Conservation (phyloP, 2,888 invertebrate genomes). For the Ariolimax columbianus region DNA sequence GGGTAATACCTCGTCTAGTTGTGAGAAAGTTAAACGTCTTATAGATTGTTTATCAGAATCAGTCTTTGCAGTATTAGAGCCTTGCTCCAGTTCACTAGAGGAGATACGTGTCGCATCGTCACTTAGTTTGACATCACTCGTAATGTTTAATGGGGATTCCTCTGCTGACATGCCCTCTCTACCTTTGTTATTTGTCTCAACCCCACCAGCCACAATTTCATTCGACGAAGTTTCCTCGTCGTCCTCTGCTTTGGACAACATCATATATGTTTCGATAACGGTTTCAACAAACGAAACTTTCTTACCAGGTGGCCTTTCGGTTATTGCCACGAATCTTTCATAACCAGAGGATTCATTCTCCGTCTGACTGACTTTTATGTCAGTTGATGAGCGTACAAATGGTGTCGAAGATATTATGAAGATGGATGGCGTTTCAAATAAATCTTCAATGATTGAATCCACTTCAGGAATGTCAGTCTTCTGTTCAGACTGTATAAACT, state of each 20-base stretch:
- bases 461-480: not conserved
- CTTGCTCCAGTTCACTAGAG: too few species aligned
- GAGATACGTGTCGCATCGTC: too few species aligned
- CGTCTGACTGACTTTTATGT: not conserved
- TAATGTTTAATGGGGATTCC: too few species aligned
- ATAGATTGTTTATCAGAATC: too few species aligned
- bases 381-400: not conserved
- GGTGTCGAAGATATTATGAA: not conserved
- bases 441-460: not conserved
- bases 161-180: too few species aligned
- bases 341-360: not conserved
- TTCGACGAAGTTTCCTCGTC: not conserved
- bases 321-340: not conserved
- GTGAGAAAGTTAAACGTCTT: too few species aligned
- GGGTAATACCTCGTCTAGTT: too few species aligned
- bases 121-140: too few species aligned
- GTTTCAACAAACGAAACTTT: conserved; percentile 10
- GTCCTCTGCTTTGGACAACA: not conserved
- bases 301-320: not conserved
- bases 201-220: too few species aligned
- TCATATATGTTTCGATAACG: not conserved
- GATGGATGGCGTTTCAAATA: not conserved
- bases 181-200: too few species aligned
- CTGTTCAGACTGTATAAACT: not conserved
- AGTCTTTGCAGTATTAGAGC: too few species aligned